Evolutionary conservation across 2,797 vertebrate species (phyloP).

Genomic region (Macropodus opercularis): DNA sequence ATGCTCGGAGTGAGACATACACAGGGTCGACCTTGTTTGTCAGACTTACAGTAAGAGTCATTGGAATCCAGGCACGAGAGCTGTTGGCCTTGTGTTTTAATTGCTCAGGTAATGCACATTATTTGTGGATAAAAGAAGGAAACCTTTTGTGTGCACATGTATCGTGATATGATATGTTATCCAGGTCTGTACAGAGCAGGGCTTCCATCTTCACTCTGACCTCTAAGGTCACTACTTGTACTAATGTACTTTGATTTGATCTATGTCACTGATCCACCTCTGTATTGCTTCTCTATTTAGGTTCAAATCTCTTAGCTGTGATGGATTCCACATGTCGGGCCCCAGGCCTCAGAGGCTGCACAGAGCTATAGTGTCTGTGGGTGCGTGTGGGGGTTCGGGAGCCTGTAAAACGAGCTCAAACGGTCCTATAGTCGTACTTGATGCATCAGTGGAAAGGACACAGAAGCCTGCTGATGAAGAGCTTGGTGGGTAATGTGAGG

Average conservation of each 20-base stretch:
- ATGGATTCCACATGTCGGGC: slow-evolving; percentile 71
- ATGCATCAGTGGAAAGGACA: slow-evolving; percentile 36
- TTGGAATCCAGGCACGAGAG: too few relatives aligned
- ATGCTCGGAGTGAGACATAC: too few relatives aligned
- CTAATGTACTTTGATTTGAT: too few relatives aligned
- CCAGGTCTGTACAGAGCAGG: slow-evolving; percentile 36
- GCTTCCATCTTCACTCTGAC: slow-evolving; percentile 15
- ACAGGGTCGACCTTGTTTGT: too few relatives aligned
- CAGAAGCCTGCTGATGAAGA: slow-evolving; percentile 53
- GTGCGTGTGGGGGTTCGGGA: slow-evolving; percentile 32
- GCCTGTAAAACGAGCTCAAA: slow-evolving; percentile 46
- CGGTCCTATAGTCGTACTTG: slow-evolving; percentile 33
- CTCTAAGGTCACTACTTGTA: slow-evolving; percentile 44
- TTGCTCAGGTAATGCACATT: too few relatives aligned
- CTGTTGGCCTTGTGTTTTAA: too few relatives aligned
- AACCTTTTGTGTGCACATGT: neutral
- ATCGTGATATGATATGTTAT: slow-evolving; percentile 50
- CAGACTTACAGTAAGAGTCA: too few relatives aligned
- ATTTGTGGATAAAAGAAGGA: too few relatives aligned
- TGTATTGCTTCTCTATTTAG: slow-evolving; percentile 59
- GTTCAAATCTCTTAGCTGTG: slow-evolving; percentile 57
- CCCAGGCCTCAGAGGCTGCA: slow-evolving; percentile 34
- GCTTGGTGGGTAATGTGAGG: slow-evolving; percentile 33
- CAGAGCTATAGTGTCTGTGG: slow-evolving; percentile 42
- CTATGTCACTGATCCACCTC: too few relatives aligned